A percentile compares a stretch with the other conserved stretches of the same genome.
Evolutionary conservation across 2,113 vertebrate genomes (phyloP).

Genomic region (Cyphomyrus discorhynchus): DNA sequence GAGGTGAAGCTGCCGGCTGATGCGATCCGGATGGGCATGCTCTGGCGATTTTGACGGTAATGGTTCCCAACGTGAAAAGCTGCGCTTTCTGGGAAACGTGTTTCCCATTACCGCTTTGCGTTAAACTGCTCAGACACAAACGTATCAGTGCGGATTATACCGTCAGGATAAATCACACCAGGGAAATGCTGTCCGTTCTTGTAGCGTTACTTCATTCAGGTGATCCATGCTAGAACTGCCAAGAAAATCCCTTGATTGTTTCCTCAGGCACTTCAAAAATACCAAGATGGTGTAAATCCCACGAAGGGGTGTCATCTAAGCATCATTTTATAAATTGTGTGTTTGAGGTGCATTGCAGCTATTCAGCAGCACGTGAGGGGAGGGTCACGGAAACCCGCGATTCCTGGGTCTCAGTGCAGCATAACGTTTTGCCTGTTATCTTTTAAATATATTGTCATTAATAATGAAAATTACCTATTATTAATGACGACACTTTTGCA

Average conservation of each 20-base stretch:
- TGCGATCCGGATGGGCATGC: not conserved
- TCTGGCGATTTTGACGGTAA: conserved; percentile 18
- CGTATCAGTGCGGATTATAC: conserved; percentile 43
- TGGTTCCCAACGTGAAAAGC: not conserved
- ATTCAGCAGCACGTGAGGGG: not conserved
- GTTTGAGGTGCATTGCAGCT: not conserved
- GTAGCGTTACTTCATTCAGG: conserved; percentile 41
- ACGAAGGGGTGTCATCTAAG: no score
- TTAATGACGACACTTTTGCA: not conserved
- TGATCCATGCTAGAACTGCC: not conserved
- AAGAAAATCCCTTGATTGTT: not conserved
- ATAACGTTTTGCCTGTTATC: not conserved
- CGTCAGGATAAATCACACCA: conserved; percentile 34
- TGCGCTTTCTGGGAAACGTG: conserved; percentile 33
- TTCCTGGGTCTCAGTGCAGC: not conserved
- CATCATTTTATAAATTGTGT: not conserved
- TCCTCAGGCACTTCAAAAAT: not conserved
- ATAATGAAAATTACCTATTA: not conserved
- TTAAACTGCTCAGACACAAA: conserved; percentile 49
- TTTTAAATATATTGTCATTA: not conserved
- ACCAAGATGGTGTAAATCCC: no score
- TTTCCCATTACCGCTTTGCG: conserved; percentile 53
- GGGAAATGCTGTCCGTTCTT: conserved; percentile 41
- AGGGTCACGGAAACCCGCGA: not conserved
- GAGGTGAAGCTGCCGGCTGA: conserved; percentile 27